Base-by-base conservation (phyloP, 2,888 invertebrate species). In the Catocala nupta region DNA sequence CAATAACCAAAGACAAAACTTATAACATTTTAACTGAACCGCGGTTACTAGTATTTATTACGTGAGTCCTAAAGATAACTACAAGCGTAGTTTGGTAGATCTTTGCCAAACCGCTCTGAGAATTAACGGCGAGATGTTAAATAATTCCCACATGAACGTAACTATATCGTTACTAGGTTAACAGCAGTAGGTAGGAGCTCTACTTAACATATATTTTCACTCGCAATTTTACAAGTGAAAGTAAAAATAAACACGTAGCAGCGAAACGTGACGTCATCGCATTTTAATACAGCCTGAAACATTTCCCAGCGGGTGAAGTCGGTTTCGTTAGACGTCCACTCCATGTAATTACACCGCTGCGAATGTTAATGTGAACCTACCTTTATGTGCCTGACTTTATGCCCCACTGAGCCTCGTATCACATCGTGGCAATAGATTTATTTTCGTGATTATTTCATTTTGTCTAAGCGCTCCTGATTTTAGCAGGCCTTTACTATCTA, bases 281-380 rank as follows among this genome's bases (percentile, higher is more conserved):
- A 78, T 81, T 82, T 81, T 79, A 81, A 81, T 81, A 75, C 63
- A 68, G 62, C 59, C 65, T 63, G 64, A 73, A 65, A 69, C 77
- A 81, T 83, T 83, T 84, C 80, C 84, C 63, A 53, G 72, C 70
- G 81, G 73, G 65, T 59, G 65, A 54, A 52, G 44, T 33, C 53
- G 44, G 55, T 56, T 59, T 33, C 48, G 60, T 51, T 59, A 61
- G 54, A 64, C 70, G 80, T 77, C 80, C 82, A 83, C 81, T 85
- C 70, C 73, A 65, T 70, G 77, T 85, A 84, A 87, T 87, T 84
- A 86, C 80, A 68, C 58, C 50, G 68, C 45, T 45, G 59, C 70
- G 73, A 78, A 77, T 71, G 69, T 66, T 69, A 76, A 78, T 78
- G 60, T 25, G 36, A 39, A 60, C 8, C 45, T 48, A 65, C 59